Evolutionary conservation across 2,888 invertebrate genomes (phyloP), one percentile per base, ranked within the genome.

Genomic region (Melieria omissa): DNA sequence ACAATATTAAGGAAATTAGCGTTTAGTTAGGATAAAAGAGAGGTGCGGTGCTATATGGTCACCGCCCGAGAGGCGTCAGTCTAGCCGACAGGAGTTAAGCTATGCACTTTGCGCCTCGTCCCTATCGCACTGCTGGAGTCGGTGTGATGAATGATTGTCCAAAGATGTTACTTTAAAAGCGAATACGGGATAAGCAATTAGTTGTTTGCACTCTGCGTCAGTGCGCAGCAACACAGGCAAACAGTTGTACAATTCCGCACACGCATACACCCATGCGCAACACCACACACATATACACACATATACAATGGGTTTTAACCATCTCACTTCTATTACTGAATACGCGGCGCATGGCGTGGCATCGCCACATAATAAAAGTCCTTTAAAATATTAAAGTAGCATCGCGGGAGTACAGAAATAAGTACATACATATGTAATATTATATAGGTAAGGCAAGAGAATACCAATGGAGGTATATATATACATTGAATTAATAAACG

Each of bases 1-100:
- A 42, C 65, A 65, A 57, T 68, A 61, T 71, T 75, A 73, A 55
- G 55, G 9, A 60, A 69, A 65, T 58, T 65, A 73, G 73, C 65
- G 77, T 80, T 81, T 81, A 82, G 82, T 82, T 81, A 81, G 81
- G 77, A 77, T 75, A 81, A 80, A 81, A 71, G 66, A 66, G 46
- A 62, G 66, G 60, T n/a, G 52, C 41, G 45, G 44, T 60, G 60
- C 44, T 44, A 67, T 29, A 29, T 29, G 29, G 29, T 29, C 29
- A 3, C 29, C 29, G 29, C 29, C 29, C 3, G 29, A 29, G 29
- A 29, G 29, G 29, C 29, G 29, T 29, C 29, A 29, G 29, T 29
- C 29, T 29, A 29, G 29, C 29, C 29, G 29, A 29, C 29, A 29
- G 29, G 29, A 29, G 29, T 29, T 29, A 29, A 29, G 29, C 29